These are phyloP conservation scores for Andrena cerasifolii DNA, from an alignment of 1,140 invertebrate species.

Conservation along the genomic window DNA sequence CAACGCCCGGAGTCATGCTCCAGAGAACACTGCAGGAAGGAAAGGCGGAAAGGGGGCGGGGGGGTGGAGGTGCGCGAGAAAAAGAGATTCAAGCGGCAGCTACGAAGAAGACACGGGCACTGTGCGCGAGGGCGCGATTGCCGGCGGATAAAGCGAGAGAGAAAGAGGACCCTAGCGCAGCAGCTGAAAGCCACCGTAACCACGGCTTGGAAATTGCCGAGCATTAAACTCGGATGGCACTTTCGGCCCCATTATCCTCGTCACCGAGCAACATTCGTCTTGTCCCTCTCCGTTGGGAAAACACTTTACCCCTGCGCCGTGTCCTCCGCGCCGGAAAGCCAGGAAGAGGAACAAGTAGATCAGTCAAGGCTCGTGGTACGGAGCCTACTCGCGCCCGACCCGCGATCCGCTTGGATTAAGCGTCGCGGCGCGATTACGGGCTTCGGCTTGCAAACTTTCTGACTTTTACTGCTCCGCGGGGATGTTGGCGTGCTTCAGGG, in stretches of 20 bases:
- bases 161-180: too few relatives aligned
- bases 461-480: too few relatives aligned
- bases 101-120: slow-evolving; percentile 22
- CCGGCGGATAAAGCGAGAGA: too few relatives aligned
- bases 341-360: not conserved
- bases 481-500: too few relatives aligned
- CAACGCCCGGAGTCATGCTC: slow-evolving; percentile 80
- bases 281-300: not conserved
- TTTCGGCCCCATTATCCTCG: not conserved
- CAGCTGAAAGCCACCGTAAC: too few relatives aligned
- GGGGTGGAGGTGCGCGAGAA: slow-evolving; percentile 8
- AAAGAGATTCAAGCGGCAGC: slow-evolving; percentile 30
- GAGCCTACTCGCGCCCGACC: slow-evolving; percentile 6
- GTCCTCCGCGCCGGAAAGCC: slow-evolving; percentile 7
- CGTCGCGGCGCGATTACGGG: not conserved
- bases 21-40: slow-evolving; percentile 72
- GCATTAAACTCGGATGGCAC: not conserved
- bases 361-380: not conserved
- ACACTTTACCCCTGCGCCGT: not conserved
- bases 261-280: not conserved
- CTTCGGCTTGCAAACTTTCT: too few relatives aligned
- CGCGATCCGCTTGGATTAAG: not conserved
- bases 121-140: slow-evolving; percentile 14
- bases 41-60: slow-evolving; percentile 47
- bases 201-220: slow-evolving; percentile 17